Conservation (phyloP, 1,140 invertebrate genomes). For the Ganaspis sp. region DNA sequence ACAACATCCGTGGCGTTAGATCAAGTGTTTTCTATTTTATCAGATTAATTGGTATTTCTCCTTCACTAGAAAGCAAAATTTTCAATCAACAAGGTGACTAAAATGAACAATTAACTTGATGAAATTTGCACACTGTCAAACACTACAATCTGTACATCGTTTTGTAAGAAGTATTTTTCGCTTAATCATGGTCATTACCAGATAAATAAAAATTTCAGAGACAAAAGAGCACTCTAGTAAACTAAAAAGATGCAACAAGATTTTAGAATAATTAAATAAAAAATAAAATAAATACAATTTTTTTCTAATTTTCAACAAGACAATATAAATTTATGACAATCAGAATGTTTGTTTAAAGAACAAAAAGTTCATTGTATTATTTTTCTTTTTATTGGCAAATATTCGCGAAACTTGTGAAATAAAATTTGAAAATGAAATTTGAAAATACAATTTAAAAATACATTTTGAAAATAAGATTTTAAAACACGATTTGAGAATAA, state of each 20-base stretch:
- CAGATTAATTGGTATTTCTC: slow-evolving; percentile 19
- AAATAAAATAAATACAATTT: too few relatives aligned
- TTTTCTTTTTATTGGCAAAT: too few relatives aligned
- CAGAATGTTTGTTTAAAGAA: too few relatives aligned
- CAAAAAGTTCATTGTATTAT: too few relatives aligned
- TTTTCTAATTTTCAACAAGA: too few relatives aligned
- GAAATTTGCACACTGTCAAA: not conserved
- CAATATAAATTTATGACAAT: too few relatives aligned
- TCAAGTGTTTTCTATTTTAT: slow-evolving; percentile 8
- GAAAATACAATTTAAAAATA: too few relatives aligned
- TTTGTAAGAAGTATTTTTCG: slow-evolving; percentile 18
- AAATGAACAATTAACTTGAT: slow-evolving; percentile 42
- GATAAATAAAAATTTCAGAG: slow-evolving; percentile 16
- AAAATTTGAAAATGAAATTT: too few relatives aligned
- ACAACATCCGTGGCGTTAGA: not conserved
- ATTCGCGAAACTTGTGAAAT: too few relatives aligned
- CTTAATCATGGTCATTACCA: slow-evolving; percentile 34
- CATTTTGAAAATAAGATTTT: too few relatives aligned
- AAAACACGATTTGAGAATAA: too few relatives aligned
- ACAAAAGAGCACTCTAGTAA: not conserved
- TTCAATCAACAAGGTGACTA: slow-evolving; percentile 49
- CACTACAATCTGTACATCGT: slow-evolving; percentile 1
- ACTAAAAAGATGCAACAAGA: not conserved
- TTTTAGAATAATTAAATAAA: not conserved
- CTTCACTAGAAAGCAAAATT: not conserved